Evolutionary conservation across 2,113 vertebrate species (phyloP), one percentile per base, ranked within the genome.

Genomic region (Pipra filicauda): DNA sequence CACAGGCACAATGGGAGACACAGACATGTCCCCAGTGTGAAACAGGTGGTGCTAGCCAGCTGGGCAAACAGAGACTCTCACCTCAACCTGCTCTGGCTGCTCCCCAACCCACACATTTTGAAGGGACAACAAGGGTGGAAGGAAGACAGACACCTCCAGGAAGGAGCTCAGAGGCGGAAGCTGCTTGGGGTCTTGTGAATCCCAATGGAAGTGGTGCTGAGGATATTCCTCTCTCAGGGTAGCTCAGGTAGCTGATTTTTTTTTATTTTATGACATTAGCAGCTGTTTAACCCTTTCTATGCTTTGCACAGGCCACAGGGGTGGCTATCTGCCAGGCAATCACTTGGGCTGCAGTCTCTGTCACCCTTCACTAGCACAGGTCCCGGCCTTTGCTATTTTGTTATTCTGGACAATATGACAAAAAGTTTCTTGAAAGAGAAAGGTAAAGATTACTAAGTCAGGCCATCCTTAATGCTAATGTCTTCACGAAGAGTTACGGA

Each of bases 31-130:
- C 22, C 33, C 11, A 8, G 28, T 3, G 33, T 0, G 7, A 44
- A 58, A 72, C 0, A 4, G 44, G 11, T 0, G 3, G 28, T 27
- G 55, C 7, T 70, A 12, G 21, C 58, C 27, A 35, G 37, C 10
- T 35, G 21, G 59, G 39, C 0, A 0, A 65, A 22, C 30, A 24
- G 24, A 21, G 21, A 9, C 1, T 2, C 39, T 37, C 55, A 5
- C 13, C 35, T 51, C 8, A 1, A 27, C 20, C 26, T 33, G 17
- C 51, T 61, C 22, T 26, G 18, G 15, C 51, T 20, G n/a, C 41
- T 81, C 59, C 69, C 81, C 61, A 61, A 4, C 21, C 12, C n/a
- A 46, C 10, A 14, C 2, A 6, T 23, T 39, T 4, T 26, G 22
- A 66, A 76, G 13, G 33, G 49, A 48, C 21, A 44, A 6, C 0